Conservation (phyloP, 2,888 invertebrate species). For the Drosophila austrosaltans region DNA sequence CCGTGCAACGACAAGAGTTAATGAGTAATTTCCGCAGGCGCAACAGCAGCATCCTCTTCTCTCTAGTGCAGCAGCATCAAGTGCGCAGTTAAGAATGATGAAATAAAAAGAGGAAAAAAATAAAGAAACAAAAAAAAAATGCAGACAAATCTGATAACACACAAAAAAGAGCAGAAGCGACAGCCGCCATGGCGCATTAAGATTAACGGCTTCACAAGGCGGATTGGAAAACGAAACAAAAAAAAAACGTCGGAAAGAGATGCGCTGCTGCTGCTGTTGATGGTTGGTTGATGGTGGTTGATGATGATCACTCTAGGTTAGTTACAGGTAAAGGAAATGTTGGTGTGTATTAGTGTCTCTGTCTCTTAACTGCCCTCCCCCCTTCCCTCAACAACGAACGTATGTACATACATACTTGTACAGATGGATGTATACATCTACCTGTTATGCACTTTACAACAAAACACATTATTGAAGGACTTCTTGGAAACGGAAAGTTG, state of each 20-base stretch:
- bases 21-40: slow-evolving; percentile 75
- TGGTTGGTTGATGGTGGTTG: slow-evolving; percentile 14
- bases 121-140: slow-evolving; percentile 20
- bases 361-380: slow-evolving; percentile 26
- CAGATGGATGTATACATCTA: slow-evolving; percentile 17
- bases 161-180: slow-evolving; percentile 69
- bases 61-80: slow-evolving; percentile 56
- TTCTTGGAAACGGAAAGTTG: slow-evolving; percentile 67
- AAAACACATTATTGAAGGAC: slow-evolving; percentile 53
- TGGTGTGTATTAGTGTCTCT: slow-evolving; percentile 31
- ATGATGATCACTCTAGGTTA: slow-evolving; percentile 28
- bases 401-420: too few species aligned
- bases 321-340: slow-evolving; percentile 67
- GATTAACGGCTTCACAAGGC: slow-evolving; percentile 66
- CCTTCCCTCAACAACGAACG: neutral
- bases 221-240: slow-evolving; percentile 18
- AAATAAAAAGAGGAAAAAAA: slow-evolving; percentile 41
- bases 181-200: slow-evolving; percentile 76
- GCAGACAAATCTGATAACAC: slow-evolving; percentile 68
- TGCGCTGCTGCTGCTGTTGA: slow-evolving; percentile 9
- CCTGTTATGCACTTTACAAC: slow-evolving; percentile 71
- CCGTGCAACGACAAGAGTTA: slow-evolving; percentile 45
- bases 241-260: slow-evolving; percentile 3
- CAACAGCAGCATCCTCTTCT: slow-evolving; percentile 51
- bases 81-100: slow-evolving; percentile 73